Conservation (phyloP, 64 coral and sea anemone genomes). For the Pocillopora damicornis region DNA sequence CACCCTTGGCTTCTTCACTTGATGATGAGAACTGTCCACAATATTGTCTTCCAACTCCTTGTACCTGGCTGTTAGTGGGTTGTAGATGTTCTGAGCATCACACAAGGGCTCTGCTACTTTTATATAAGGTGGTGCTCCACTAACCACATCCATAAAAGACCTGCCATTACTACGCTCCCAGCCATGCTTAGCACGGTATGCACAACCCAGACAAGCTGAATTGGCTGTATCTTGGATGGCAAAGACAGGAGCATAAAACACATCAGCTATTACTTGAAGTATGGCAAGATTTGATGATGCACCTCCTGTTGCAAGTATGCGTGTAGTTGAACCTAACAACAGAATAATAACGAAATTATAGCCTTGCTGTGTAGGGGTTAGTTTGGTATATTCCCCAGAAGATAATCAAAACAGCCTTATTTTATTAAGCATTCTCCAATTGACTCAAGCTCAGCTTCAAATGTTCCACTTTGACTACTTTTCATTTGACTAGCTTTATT, state of each 20-base stretch:
- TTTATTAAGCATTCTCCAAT: too few species aligned
- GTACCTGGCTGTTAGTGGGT: conserved; percentile 63
- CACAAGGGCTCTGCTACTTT: conserved; percentile 47
- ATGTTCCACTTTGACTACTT: too few species aligned
- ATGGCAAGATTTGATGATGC: conserved; percentile 89
- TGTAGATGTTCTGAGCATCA: conserved; percentile 35
- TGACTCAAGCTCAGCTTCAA: too few species aligned
- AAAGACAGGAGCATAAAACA: conserved; percentile 88
- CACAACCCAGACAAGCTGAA: conserved; percentile 90
- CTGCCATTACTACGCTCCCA: conserved; percentile 38
- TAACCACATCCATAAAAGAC: conserved; percentile 51
- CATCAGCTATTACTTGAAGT: conserved; percentile 83
- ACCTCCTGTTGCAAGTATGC: conserved; percentile 88
- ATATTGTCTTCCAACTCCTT: conserved; percentile 69
- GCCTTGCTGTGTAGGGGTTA: background rate
- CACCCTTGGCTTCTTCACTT: conserved; percentile 4
- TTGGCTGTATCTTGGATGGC: conserved; percentile 88
- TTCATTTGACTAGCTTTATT: too few species aligned
- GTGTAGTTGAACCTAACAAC: conserved; percentile 47
- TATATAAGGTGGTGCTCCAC: conserved; percentile 53
- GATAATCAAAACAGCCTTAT: too few species aligned
- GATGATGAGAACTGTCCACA: background rate
- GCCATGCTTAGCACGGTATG: conserved; percentile 91
- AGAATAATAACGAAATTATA: background rate
- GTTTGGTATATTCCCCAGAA: background rate